phyloP scores from a whole-genome alignment of 2,797 vertebrate genomes.

The Oryzias sinensis region DNA sequence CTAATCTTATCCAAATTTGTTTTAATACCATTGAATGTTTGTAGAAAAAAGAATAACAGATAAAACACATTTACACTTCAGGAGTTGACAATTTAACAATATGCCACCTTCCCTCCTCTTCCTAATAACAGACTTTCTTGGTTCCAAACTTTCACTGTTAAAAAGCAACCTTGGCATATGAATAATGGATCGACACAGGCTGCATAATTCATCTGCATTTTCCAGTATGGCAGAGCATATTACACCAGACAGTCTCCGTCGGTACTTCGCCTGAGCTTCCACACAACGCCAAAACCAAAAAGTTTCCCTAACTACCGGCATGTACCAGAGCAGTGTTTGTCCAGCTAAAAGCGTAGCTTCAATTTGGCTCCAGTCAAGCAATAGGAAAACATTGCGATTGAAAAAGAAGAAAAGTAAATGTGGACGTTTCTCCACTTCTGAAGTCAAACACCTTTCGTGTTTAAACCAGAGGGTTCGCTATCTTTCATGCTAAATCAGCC shows the following conservation, averaged over 20 bases:
- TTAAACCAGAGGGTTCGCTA: too few species aligned
- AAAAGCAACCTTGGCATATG: constrained; percentile 59
- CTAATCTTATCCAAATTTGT: background rate
- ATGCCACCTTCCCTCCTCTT: background rate
- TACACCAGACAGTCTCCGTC: constrained; percentile 55
- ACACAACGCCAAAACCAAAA: constrained; percentile 30
- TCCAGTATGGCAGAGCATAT: constrained; percentile 70
- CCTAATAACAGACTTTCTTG: constrained; percentile 14
- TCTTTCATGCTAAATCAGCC: too few species aligned
- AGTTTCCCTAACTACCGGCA: constrained; percentile 9
- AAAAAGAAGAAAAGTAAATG: too few species aligned
- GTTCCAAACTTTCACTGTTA: constrained; percentile 59
- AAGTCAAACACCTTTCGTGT: too few species aligned
- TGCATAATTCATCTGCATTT: constrained; percentile 78
- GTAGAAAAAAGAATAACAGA: too few species aligned
- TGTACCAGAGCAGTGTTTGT: constrained; percentile 29
- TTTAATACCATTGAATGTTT: background rate
- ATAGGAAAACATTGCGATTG: background rate
- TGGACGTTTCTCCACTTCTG: too few species aligned
- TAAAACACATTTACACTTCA: too few species aligned
- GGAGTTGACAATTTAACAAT: background rate
- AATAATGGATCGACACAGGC: constrained; percentile 71
- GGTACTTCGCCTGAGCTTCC: constrained; percentile 17
- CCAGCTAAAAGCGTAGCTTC: constrained; percentile 21
- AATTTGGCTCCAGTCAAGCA: constrained; percentile 25